phyloP scores from a whole-genome alignment of 2,113 vertebrate genomes.

The Quiscalus mexicanus region DNA sequence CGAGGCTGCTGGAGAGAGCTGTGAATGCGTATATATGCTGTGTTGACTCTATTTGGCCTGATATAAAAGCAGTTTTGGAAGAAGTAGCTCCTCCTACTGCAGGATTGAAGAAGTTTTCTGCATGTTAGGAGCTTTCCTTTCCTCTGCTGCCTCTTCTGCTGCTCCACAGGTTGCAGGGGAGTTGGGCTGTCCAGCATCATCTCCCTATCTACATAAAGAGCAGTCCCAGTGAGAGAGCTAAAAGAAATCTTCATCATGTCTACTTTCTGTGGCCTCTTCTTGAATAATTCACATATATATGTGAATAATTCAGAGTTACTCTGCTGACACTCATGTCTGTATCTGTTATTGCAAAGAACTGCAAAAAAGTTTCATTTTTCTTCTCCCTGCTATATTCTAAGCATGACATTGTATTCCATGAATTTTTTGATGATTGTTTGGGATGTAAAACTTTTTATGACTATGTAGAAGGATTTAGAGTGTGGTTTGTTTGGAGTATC shows the following conservation, averaged over 20 bases:
- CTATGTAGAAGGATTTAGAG: not conserved
- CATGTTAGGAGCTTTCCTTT: not conserved
- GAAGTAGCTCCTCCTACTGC: slow-evolving; percentile 20
- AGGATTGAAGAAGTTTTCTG: not conserved
- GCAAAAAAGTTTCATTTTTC: not conserved
- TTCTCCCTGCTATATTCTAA: not conserved
- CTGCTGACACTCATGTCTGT: not conserved
- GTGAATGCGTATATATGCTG: not conserved
- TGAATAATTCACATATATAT: not conserved
- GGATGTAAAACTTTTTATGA: not conserved
- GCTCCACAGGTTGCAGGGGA: not conserved
- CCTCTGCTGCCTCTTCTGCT: not conserved
- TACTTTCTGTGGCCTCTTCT: not conserved
- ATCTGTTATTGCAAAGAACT: not conserved
- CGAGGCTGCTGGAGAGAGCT: not conserved
- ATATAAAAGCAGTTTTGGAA: not conserved
- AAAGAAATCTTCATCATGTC: not conserved
- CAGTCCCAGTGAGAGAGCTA: not conserved
- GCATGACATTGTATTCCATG: not conserved
- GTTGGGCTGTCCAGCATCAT: not conserved
- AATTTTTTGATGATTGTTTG: not conserved
- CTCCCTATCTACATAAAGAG: not conserved
- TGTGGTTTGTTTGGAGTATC: not conserved
- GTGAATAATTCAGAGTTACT: not conserved
- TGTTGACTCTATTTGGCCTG: not conserved